Percentiles rank a stretch among this genome's conserved stretches.
phyloP scores from a whole-genome alignment of 1,140 invertebrate genomes.

The Sarcophaga bullata region DNA sequence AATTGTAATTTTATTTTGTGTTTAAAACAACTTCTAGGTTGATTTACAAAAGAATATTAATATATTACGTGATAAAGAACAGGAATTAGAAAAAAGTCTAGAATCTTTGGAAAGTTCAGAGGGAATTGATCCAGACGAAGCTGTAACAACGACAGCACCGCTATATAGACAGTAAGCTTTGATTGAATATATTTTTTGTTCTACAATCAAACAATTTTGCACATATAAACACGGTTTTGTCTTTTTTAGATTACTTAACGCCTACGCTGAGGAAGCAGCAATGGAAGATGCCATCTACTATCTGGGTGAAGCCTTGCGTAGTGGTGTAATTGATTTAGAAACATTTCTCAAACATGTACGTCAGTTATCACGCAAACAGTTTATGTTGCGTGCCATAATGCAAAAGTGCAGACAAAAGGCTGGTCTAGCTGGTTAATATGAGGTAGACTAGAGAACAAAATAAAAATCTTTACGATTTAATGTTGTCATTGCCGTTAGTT shows the following conservation, averaged over 20 bases:
- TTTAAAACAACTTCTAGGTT: conserved; percentile 62
- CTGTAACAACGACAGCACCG: conserved; percentile 95
- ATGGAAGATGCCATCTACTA: conserved; percentile 99
- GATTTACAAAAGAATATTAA: conserved; percentile 88
- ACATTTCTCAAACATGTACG: conserved; percentile 97
- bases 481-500: conserved; percentile 16
- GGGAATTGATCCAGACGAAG: conserved; percentile 93
- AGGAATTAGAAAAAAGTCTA: conserved; percentile 85
- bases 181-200: background rate
- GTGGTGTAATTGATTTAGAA: conserved; percentile 94
- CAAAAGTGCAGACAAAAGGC: conserved; percentile 97
- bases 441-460: background rate
- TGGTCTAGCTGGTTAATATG: conserved; percentile 77
- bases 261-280: conserved; percentile 97
- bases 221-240: conserved; percentile 37
- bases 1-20: background rate
- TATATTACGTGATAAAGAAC: conserved; percentile 85
- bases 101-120: conserved; percentile 81
- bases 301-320: conserved; percentile 93
- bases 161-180: conserved; percentile 88
- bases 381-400: conserved; percentile 94
- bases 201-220: background rate
- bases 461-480: background rate
- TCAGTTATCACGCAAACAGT: conserved; percentile 93
- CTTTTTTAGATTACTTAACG: conserved; percentile 81